Base-by-base conservation (phyloP, 1,140 invertebrate genomes). In the Drosophila kikkawai region DNA sequence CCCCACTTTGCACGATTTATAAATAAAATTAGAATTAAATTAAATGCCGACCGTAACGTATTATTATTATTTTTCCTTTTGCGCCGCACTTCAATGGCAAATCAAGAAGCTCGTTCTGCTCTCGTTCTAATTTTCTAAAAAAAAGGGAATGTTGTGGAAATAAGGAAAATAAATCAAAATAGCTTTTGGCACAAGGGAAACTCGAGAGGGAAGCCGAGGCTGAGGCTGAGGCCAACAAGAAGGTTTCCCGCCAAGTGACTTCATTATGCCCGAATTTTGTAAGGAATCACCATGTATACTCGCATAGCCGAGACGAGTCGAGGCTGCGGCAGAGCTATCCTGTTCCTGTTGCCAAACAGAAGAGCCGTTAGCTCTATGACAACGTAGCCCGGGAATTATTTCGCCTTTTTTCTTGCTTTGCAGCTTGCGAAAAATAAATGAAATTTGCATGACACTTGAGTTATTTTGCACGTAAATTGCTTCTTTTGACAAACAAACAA, bases 391-490 rank as follows among this genome's bases (percentile, higher is more conserved):
- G 81, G 79, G 79, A 88, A 88, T 84, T 75, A 79, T 83, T 87
- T 68, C 63, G 44, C 59, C 60, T 67, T 67, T 58, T 64, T 69
- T 50, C 32, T 75, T 73, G 41, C 45, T 60, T 80, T 82, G 64
- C 74, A 86, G 80, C 82, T 90, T 90, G 86, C 90, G 79, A 71
- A 91, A 90, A 91, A 91, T 91, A 91, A 91, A 91, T 91, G 78
- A 91, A 92, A 92, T 92, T 92, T 92, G 91, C 91, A 92, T 92
- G 91, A 92, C 91, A 92, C 91, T 92, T 92, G 91, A 92, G 87
- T 92, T 92, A 92, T 92, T 92, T 92, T 92, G 91, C 91, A 92
- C 91, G 91, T 92, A 92, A 92, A 92, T 92, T 92, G 91, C 87
- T 91, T 92, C 88, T 92, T 91, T 91, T 91, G 90, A 91, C 84